These are phyloP conservation scores for Mechanitis messenoides DNA, from an alignment of 2,888 invertebrate species.

Conservation along the genomic window DNA sequence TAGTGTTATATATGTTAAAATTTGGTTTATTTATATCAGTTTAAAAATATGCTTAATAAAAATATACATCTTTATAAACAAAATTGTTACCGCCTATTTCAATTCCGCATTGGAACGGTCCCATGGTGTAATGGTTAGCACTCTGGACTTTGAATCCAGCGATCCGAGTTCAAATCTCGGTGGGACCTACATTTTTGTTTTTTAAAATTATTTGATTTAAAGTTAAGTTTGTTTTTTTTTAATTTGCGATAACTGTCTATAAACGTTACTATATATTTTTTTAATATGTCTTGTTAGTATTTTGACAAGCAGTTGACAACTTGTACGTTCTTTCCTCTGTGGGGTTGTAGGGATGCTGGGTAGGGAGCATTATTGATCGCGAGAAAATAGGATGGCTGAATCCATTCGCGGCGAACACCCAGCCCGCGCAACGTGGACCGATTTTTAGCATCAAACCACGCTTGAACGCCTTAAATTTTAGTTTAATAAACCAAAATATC, in stretches of 20 bases:
- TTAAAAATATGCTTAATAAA: no score
- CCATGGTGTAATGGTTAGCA: constrained; percentile 79
- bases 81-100: constrained; percentile 36
- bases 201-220: constrained; percentile 21
- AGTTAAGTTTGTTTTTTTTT: constrained; percentile 22
- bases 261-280: not conserved
- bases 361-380: constrained; percentile 77
- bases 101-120: constrained; percentile 35
- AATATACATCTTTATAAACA: no score
- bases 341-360: constrained; percentile 73
- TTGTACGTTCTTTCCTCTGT: constrained; percentile 39
- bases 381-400: constrained; percentile 73
- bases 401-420: constrained; percentile 70
- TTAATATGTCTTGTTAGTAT: not conserved
- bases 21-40: no score
- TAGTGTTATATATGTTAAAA: not conserved
- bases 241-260: not conserved
- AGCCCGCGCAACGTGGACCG: constrained; percentile 66
- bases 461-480: constrained; percentile 53
- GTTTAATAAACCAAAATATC: constrained; percentile 45
- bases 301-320: constrained; percentile 7
- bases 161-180: constrained; percentile 91
- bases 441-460: constrained; percentile 64
- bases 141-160: constrained; percentile 84
- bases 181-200: constrained; percentile 65